phyloP scores from a whole-genome alignment of 2,797 vertebrate species.

The Intellagama lesueurii region DNA sequence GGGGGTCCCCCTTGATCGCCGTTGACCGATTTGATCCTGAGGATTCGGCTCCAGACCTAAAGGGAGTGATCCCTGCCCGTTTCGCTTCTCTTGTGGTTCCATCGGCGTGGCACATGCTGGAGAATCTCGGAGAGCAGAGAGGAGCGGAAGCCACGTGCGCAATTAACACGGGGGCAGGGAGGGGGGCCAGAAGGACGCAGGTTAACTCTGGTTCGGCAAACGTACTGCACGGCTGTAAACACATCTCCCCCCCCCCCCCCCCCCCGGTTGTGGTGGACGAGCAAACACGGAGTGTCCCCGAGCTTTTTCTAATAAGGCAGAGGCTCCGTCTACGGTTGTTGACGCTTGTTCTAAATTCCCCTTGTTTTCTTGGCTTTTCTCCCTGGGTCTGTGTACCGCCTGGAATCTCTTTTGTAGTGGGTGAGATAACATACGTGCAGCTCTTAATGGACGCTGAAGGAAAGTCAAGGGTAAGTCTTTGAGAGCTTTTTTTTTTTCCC shows the following conservation, averaged over 20 bases:
- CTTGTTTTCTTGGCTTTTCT: constrained; percentile 99
- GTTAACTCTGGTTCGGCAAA: constrained; percentile 41
- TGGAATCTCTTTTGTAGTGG: constrained; percentile 99
- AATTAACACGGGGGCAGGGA: too few species aligned
- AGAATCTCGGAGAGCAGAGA: too few species aligned
- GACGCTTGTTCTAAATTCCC: constrained; percentile 99
- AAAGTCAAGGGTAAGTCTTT: constrained; percentile 99
- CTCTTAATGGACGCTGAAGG: constrained; percentile 99
- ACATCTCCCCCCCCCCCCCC: constrained; percentile 5
- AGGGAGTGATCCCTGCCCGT: too few species aligned
- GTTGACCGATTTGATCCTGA: too few species aligned
- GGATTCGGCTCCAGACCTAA: too few species aligned
- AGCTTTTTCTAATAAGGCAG: constrained; percentile 91
- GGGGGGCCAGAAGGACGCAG: constrained; percentile 64
- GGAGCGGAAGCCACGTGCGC: not conserved
- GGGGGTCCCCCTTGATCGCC: too few species aligned
- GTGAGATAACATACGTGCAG: constrained; percentile 99
- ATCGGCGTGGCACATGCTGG: too few species aligned
- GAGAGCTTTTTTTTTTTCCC: constrained; percentile 82
- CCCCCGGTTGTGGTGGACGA: constrained; percentile 84
- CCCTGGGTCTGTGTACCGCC: constrained; percentile 99
- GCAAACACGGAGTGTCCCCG: constrained; percentile 89
- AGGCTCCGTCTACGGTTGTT: constrained; percentile 92
- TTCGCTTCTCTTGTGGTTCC: too few species aligned
- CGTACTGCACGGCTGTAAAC: constrained; percentile 94